Conservation (phyloP, 2,888 invertebrate species). For the Dryadula phaetusa region DNA sequence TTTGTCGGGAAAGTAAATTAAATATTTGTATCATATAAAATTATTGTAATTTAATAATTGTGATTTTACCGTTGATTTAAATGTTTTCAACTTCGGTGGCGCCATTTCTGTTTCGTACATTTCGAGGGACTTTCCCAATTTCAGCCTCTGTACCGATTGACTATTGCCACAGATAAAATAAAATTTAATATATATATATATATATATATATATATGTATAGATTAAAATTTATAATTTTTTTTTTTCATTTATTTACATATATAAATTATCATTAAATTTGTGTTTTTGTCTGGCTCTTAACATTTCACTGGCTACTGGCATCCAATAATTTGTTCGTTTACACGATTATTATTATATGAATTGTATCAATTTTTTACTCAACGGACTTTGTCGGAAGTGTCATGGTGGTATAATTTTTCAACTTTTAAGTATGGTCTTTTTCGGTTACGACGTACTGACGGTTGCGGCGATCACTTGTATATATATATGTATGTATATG, state of each 20-base stretch:
- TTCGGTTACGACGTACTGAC: conserved; percentile 2
- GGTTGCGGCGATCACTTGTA: conserved; percentile 1
- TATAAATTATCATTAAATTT: not conserved
- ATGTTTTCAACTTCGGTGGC: not conserved
- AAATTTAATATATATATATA: no score
- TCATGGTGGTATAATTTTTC: conserved; percentile 15
- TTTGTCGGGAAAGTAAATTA: not conserved
- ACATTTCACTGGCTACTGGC: conserved; percentile 23
- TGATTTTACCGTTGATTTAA: not conserved
- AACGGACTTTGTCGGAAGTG: conserved; percentile 17
- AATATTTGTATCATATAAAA: not conserved
- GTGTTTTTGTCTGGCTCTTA: not conserved
- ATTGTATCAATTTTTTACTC: conserved; percentile 23
- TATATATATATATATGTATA: conserved; percentile 1
- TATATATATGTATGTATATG: not conserved
- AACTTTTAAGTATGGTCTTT: conserved; percentile 20
- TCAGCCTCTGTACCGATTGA: not conserved
- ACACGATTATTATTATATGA: conserved; percentile 11
- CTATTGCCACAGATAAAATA: conserved; percentile 9
- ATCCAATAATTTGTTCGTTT: conserved; percentile 18
- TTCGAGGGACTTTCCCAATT: not conserved
- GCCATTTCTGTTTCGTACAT: conserved; percentile 5
- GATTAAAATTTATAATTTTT: not conserved
- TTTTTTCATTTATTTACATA: no score
- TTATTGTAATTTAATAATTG: not conserved